Conservation (phyloP, 2,797 vertebrate genomes). For the Hylomyscus alleni region DNA sequence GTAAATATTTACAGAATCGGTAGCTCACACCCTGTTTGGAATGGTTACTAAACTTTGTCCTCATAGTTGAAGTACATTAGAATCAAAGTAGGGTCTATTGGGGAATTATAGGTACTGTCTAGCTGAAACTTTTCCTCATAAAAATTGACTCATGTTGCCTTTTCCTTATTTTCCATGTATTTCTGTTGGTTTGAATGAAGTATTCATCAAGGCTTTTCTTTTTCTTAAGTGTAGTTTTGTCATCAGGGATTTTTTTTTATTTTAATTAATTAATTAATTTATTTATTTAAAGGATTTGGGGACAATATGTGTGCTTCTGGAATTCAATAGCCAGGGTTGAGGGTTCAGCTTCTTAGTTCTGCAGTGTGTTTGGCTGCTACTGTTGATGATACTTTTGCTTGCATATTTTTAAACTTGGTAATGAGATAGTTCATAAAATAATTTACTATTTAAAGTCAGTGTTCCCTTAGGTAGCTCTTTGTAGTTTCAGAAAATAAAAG, state of each 20-base stretch:
- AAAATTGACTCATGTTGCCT: not conserved
- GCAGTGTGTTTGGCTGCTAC: not conserved
- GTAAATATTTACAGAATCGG: not conserved
- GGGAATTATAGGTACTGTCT: conserved; percentile 24
- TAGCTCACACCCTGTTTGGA: conserved; percentile 6
- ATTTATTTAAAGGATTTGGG: not conserved
- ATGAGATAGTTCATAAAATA: conserved; percentile 54
- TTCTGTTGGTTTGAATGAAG: not conserved
- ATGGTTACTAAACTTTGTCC: conserved; percentile 32
- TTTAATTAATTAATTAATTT: not conserved
- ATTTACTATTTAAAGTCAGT: not conserved
- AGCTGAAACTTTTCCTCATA: not conserved
- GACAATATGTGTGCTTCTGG: conserved; percentile 16
- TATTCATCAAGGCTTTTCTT: not conserved
- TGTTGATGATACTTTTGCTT: conserved; percentile 4
- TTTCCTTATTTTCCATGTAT: not conserved
- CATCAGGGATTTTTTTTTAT: not conserved
- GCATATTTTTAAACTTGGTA: conserved; percentile 38
- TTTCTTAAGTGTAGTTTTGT: not conserved
- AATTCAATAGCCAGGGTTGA: not conserved
- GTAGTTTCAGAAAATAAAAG: conserved; percentile 62
- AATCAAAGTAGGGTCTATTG: conserved; percentile 38
- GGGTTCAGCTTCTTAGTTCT: conserved; percentile 31
- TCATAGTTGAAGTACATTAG: conserved; percentile 54
- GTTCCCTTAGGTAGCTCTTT: conserved; percentile 58